phyloP scores from a whole-genome alignment of 1,140 invertebrate species.

The Formica exsecta region DNA sequence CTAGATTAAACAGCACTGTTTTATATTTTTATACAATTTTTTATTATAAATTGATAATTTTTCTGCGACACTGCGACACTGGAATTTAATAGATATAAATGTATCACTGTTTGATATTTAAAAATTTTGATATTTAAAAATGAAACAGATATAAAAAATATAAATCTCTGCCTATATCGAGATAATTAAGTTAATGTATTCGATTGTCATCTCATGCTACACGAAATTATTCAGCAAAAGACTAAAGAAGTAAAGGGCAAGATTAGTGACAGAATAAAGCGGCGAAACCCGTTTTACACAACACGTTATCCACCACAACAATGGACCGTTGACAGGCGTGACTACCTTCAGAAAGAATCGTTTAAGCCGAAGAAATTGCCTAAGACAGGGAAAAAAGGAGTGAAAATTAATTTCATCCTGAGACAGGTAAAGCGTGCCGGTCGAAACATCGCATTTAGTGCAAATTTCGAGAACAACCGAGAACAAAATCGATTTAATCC shows the following conservation, averaged over 20 bases:
- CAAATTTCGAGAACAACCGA: not conserved
- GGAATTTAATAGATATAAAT: not conserved
- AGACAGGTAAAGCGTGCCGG: constrained; percentile 19
- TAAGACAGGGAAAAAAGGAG: constrained; percentile 33
- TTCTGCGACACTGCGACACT: not conserved
- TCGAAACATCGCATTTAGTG: not conserved
- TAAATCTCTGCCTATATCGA: not conserved
- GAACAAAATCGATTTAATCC: not conserved
- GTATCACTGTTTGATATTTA: not conserved
- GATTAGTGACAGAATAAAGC: constrained; percentile 53
- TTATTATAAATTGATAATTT: not conserved
- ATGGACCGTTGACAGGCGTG: constrained; percentile 69
- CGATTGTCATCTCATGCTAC: constrained; percentile 72
- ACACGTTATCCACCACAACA: constrained; percentile 76
- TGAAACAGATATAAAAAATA: not conserved
- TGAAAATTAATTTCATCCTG: constrained; percentile 49
- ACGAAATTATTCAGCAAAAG: constrained; percentile 60
- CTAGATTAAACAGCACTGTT: not conserved
- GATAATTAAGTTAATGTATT: constrained; percentile 68
- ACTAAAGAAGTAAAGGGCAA: constrained; percentile 55
- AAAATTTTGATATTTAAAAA: not conserved
- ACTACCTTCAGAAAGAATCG: constrained; percentile 74
- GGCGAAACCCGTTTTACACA: constrained; percentile 76
- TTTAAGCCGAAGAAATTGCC: constrained; percentile 78
- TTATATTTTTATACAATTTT: not conserved